These are phyloP conservation scores for Caenorhabditis sp. DNA, from an alignment of 2,888 invertebrate genomes.

Conservation along the genomic window DNA sequence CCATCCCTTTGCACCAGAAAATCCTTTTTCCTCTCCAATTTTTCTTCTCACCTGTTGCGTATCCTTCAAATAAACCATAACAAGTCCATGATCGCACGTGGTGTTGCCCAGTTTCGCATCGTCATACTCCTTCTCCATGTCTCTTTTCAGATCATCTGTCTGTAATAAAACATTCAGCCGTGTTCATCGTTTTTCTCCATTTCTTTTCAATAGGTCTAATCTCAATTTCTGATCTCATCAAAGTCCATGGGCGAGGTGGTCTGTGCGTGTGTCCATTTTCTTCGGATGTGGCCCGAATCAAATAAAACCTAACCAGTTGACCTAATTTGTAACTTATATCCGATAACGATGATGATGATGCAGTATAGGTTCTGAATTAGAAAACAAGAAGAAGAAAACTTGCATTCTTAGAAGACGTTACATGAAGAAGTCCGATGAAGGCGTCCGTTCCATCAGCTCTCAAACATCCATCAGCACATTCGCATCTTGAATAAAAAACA, in stretches of 20 bases:
- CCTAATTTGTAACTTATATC: constrained; percentile 62
- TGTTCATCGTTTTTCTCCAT: constrained; percentile 8
- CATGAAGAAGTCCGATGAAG: constrained; percentile 77
- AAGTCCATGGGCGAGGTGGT: constrained; percentile 53
- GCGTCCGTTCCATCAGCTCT: constrained; percentile 72
- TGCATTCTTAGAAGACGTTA: constrained; percentile 73
- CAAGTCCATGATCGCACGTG: constrained; percentile 80
- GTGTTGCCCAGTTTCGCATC: constrained; percentile 76
- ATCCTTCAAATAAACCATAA: constrained; percentile 80
- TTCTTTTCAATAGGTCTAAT: background rate
- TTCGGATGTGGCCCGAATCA: background rate
- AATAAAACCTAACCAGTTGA: constrained; percentile 61
- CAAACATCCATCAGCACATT: constrained; percentile 73
- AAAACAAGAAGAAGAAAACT: constrained; percentile 29
- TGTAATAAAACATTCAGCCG: constrained; percentile 47
- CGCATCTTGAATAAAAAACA: constrained; percentile 64
- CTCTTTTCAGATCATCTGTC: constrained; percentile 73
- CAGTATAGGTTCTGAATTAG: background rate
- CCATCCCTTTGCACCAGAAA: background rate
- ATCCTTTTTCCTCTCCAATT: background rate
- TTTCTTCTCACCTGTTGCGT: constrained; percentile 71
- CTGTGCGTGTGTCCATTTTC: constrained; percentile 30
- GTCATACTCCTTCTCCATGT: constrained; percentile 77
- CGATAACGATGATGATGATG: constrained; percentile 18
- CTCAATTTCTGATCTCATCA: constrained; percentile 32